A percentile compares a stretch with the other conserved stretches of the same genome.
Evolutionary conservation across 2,888 invertebrate genomes (phyloP).

Genomic region (Panorpa germanica): DNA sequence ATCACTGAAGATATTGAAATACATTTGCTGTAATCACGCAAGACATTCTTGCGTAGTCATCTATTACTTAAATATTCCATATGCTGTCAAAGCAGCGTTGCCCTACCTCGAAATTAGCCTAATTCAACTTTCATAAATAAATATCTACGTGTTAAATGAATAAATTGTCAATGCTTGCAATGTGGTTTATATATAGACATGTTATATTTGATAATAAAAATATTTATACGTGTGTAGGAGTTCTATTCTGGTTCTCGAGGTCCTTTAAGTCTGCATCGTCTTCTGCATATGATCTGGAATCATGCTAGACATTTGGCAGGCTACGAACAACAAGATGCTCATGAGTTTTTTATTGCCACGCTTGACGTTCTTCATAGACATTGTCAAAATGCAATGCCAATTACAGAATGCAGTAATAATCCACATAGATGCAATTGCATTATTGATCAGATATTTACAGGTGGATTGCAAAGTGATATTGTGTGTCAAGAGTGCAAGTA

Average conservation of each 20-base stretch:
- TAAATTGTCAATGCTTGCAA: too few species aligned
- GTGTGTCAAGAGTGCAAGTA: slow-evolving; percentile 90
- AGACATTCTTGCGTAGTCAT: too few species aligned
- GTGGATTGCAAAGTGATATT: slow-evolving; percentile 88
- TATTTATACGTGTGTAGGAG: slow-evolving; percentile 31
- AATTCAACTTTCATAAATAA: too few species aligned
- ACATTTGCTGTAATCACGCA: too few species aligned
- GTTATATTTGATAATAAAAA: slow-evolving; percentile 7
- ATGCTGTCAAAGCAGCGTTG: too few species aligned
- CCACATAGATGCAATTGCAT: slow-evolving; percentile 71
- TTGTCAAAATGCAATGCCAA: slow-evolving; percentile 29
- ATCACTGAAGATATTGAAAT: too few species aligned
- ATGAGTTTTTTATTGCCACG: slow-evolving; percentile 95
- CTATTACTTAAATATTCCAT: too few species aligned
- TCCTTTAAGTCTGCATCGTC: slow-evolving; percentile 72
- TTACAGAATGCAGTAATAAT: slow-evolving; percentile 12
- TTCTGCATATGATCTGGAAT: slow-evolving; percentile 92
- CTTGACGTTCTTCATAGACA: slow-evolving; percentile 83
- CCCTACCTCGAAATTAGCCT: too few species aligned
- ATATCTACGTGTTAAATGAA: too few species aligned
- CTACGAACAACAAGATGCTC: slow-evolving; percentile 96
- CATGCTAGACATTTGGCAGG: slow-evolving; percentile 87
- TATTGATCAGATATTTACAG: slow-evolving; percentile 94
- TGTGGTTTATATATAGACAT: neutral
- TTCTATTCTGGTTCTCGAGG: slow-evolving; percentile 83